phyloP scores from a whole-genome alignment of 2,888 invertebrate genomes.

The Cerceris rybyensis region DNA sequence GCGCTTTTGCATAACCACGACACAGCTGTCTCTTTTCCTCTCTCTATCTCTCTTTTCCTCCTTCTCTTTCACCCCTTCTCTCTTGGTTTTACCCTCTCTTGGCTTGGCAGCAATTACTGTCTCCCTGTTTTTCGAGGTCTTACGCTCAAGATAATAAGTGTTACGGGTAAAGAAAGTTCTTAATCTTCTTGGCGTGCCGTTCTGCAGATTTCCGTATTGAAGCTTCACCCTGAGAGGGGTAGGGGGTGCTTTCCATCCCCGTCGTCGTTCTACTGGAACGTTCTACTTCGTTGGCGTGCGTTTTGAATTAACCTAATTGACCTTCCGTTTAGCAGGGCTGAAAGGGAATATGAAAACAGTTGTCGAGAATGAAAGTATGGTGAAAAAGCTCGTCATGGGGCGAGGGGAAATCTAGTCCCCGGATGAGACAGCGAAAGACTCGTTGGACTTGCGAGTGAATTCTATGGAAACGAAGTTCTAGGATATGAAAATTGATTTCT shows the following conservation, averaged over 20 bases:
- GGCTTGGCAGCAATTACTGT: conserved; percentile 60
- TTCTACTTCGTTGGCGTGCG: conserved; percentile 13
- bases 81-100: conserved; percentile 24
- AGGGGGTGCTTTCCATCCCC: background rate
- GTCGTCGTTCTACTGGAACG: conserved; percentile 6
- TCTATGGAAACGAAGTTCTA: no score
- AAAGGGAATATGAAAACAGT: no score
- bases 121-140: conserved; percentile 58
- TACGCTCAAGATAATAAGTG: conserved; percentile 59
- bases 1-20: conserved; percentile 60
- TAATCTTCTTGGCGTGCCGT: conserved; percentile 42
- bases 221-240: conserved; percentile 31
- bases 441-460: no score
- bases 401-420: no score
- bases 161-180: conserved; percentile 56
- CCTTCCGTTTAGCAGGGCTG: background rate
- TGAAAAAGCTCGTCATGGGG: no score
- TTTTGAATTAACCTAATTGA: conserved; percentile 60
- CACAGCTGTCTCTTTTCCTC: conserved; percentile 6
- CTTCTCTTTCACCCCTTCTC: background rate
- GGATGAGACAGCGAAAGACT: no score
- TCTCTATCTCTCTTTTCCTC: background rate
- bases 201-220: conserved; percentile 43
- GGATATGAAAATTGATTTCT: no score
- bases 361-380: background rate